Conservation (phyloP, 2,113 vertebrate genomes). For the Benitochromis conjunctus region DNA sequence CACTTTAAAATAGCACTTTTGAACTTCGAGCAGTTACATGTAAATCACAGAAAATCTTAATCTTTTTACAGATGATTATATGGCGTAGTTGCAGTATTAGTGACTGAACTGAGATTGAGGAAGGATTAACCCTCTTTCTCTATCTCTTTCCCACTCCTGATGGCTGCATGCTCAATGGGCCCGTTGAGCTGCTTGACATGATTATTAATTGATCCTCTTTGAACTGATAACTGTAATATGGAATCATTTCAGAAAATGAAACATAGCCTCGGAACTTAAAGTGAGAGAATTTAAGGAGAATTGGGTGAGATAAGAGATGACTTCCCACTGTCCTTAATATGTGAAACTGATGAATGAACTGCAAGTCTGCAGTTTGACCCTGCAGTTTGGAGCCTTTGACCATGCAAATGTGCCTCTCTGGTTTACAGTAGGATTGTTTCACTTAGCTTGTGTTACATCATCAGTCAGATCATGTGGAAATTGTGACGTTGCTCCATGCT, state of each 20-base stretch:
- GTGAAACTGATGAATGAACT: background rate
- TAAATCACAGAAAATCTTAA: background rate
- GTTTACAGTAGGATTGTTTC: slow-evolving; percentile 42
- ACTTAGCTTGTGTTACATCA: slow-evolving; percentile 48
- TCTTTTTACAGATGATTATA: background rate
- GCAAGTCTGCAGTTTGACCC: background rate
- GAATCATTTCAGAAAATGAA: slow-evolving; percentile 9
- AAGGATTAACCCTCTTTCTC: slow-evolving; percentile 1
- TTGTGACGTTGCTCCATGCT: slow-evolving; percentile 28
- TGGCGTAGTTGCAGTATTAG: background rate
- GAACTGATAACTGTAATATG: slow-evolving; percentile 7
- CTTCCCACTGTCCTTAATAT: background rate
- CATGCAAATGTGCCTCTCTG: background rate
- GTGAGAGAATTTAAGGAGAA: background rate
- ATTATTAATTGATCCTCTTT: slow-evolving; percentile 37
- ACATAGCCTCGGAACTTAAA: background rate
- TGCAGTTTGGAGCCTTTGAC: background rate
- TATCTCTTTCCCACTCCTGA: background rate
- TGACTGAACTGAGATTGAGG: background rate
- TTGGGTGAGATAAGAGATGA: background rate
- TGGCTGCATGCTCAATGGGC: background rate
- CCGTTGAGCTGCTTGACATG: slow-evolving; percentile 5
- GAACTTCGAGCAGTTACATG: background rate
- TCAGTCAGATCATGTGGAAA: slow-evolving; percentile 28
- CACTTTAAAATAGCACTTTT: background rate